phyloP scores from a whole-genome alignment of 64 coral and sea anemone species.

The Trachythela sp. region DNA sequence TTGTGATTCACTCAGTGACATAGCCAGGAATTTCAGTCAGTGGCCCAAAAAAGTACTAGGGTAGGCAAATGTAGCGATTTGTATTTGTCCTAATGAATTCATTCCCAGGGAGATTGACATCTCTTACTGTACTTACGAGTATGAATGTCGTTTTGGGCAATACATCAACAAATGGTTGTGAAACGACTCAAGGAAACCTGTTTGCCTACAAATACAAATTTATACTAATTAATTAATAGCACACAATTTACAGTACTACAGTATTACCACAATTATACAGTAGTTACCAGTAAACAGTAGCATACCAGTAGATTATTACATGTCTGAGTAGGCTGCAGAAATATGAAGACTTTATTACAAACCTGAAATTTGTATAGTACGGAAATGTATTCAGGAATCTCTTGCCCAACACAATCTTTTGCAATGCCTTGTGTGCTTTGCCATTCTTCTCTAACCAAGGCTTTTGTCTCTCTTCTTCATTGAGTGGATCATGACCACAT shows the following conservation, averaged over 20 bases:
- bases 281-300: too few species aligned
- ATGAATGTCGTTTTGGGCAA: not conserved
- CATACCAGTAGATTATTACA: too few species aligned
- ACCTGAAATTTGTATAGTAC: not conserved
- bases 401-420: conserved; percentile 3
- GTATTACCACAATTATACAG: too few species aligned
- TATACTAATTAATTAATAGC: too few species aligned
- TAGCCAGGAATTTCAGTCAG: too few species aligned
- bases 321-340: too few species aligned
- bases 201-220: not conserved
- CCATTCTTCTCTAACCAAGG: not conserved
- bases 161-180: too few species aligned
- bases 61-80: too few species aligned
- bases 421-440: not conserved
- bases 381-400: not conserved
- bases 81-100: too few species aligned
- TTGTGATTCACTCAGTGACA: too few species aligned
- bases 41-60: too few species aligned
- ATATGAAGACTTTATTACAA: not conserved
- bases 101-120: not conserved
- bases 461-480: not conserved
- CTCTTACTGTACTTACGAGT: not conserved
- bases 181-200: not conserved
- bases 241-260: too few species aligned
- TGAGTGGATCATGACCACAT: not conserved